Percentiles rank a stretch among this genome's conserved stretches.
These are phyloP conservation scores for Nesoenas mayeri DNA, from an alignment of 2,113 vertebrate genomes.

Conservation along the genomic window DNA sequence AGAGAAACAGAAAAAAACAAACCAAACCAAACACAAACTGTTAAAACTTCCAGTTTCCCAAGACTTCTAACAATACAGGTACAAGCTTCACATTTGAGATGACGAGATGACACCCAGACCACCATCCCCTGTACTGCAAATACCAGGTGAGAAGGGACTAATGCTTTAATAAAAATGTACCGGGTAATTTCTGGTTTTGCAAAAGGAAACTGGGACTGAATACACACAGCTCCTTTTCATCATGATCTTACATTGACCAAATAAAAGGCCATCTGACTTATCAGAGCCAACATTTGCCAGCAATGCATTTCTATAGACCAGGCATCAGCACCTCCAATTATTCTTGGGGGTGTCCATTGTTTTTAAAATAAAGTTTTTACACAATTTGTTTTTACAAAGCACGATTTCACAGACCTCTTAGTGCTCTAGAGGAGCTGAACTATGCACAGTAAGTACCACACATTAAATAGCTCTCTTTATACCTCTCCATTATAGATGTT, in stretches of 20 bases:
- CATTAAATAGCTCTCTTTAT: constrained; percentile 17
- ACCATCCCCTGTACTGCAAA: background rate
- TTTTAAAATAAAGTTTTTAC: constrained; percentile 7
- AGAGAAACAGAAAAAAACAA: background rate
- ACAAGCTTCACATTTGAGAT: background rate
- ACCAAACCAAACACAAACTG: background rate
- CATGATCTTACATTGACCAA: background rate
- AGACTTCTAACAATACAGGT: background rate
- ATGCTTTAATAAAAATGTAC: background rate
- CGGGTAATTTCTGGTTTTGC: background rate
- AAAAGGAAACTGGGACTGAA: background rate
- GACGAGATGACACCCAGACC: background rate
- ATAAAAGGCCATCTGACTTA: background rate
- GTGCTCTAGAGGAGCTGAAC: background rate
- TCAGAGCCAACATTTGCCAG: background rate
- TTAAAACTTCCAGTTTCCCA: background rate
- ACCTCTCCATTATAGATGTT: background rate
- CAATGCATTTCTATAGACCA: background rate
- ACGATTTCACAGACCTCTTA: background rate
- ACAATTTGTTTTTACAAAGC: background rate
- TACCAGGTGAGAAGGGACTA: background rate
- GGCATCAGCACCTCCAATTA: background rate
- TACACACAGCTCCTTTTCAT: background rate
- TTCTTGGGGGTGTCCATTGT: background rate
- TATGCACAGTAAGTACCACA: background rate